phyloP scores from a whole-genome alignment of 2,888 invertebrate species.

The Drosophila demipolita region DNA sequence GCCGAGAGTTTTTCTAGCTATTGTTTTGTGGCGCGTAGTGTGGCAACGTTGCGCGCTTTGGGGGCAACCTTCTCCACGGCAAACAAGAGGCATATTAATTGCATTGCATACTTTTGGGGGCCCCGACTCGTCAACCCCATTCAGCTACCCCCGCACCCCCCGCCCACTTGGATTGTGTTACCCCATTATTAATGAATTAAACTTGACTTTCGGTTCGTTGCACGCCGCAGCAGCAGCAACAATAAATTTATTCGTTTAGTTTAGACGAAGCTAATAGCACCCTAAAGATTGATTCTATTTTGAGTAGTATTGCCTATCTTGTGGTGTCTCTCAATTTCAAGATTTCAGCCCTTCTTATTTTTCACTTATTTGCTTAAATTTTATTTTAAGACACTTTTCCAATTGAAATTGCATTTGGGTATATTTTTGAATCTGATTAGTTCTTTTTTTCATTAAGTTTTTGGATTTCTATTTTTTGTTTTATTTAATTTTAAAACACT shows the following conservation, averaged over 20 bases:
- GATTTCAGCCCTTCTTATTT: not conserved
- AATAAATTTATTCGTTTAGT: constrained; percentile 1
- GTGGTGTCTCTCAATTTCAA: not conserved
- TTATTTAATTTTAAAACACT: too few species aligned
- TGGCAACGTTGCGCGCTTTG: constrained; percentile 28
- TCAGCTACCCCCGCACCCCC: not conserved
- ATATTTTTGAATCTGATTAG: too few species aligned
- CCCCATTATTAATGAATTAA: constrained; percentile 80
- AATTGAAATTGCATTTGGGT: too few species aligned
- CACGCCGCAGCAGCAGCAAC: constrained; percentile 35
- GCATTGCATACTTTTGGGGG: constrained; percentile 76
- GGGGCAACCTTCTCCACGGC: constrained; percentile 7
- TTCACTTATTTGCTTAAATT: not conserved
- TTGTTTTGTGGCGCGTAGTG: constrained; percentile 51
- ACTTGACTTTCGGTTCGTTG: constrained; percentile 83
- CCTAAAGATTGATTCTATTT: constrained; percentile 5
- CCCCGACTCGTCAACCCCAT: constrained; percentile 20
- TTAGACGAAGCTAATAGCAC: constrained; percentile 29
- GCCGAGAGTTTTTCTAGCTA: constrained; percentile 41
- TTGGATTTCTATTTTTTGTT: too few species aligned
- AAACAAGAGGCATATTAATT: constrained; percentile 72
- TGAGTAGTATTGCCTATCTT: accelerated
- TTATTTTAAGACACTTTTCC: not conserved
- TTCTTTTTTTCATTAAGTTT: too few species aligned
- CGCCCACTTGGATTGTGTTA: constrained; percentile 34